Conservation (phyloP, 2,113 vertebrate genomes). For the Empidonax alnorum region DNA sequence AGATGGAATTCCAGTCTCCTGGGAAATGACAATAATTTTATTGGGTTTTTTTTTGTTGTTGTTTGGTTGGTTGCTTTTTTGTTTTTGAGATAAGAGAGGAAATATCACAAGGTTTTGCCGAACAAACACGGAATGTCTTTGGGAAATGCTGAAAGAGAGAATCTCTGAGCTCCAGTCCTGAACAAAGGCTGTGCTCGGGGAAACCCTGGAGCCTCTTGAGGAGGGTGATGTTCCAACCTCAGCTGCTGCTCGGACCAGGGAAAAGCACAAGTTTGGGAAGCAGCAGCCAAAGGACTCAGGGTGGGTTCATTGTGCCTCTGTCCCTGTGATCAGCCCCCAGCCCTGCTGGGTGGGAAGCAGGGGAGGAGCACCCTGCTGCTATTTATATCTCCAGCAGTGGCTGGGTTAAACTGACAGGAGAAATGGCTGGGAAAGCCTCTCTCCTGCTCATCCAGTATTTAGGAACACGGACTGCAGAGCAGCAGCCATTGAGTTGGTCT, state of each 20-base stretch:
- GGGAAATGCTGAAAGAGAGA: background rate
- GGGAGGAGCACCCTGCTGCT: background rate
- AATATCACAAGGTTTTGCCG: background rate
- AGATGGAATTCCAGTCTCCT: background rate
- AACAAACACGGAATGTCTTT: background rate
- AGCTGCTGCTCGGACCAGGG: background rate
- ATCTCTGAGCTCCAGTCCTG: background rate
- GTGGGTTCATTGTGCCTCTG: background rate
- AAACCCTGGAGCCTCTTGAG: background rate
- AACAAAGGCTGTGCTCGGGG: background rate
- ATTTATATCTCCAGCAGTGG: background rate
- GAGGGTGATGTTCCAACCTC: background rate
- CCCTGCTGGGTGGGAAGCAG: background rate
- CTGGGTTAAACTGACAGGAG: background rate
- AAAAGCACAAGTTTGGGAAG: background rate
- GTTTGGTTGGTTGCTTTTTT: no score
- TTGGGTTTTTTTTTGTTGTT: background rate
- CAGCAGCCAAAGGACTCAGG: background rate
- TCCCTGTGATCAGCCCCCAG: background rate
- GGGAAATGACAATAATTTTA: background rate
- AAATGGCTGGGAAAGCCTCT: background rate
- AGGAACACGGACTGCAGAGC: background rate
- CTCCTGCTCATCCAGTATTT: background rate
- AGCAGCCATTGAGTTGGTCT: background rate
- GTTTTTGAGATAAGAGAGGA: background rate